These are phyloP conservation scores for Axis porcinus DNA, from an alignment of 2,113 vertebrate species.

Conservation along the genomic window DNA sequence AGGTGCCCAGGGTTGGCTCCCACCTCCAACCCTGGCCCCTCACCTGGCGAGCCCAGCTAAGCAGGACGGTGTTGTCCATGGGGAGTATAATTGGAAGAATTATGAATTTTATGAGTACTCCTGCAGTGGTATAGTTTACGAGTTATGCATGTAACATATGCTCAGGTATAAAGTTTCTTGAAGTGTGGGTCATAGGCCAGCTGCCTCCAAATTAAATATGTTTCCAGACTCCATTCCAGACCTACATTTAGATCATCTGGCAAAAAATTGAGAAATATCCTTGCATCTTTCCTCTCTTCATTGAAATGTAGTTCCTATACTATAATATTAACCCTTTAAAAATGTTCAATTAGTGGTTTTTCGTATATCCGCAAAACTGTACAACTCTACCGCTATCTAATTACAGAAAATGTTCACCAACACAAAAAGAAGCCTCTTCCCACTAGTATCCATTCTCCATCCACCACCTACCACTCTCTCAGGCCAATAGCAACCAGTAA, in stretches of 20 bases:
- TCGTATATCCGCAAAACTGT: background rate
- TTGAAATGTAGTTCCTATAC: background rate
- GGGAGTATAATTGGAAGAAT: background rate
- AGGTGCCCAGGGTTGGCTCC: background rate
- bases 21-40: background rate
- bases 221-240: background rate
- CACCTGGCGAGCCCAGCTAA: constrained; percentile 90
- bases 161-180: background rate
- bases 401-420: background rate
- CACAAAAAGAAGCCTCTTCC: background rate
- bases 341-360: background rate
- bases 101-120: background rate
- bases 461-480: too few relatives aligned
- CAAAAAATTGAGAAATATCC: background rate
- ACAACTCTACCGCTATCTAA: background rate
- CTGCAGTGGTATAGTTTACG: background rate
- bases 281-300: background rate
- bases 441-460: too few relatives aligned
- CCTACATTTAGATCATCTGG: background rate
- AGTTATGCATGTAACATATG: background rate
- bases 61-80: constrained; percentile 88
- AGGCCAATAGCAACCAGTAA: background rate
- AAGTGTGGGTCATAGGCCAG: background rate
- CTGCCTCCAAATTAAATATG: background rate
- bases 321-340: background rate